phyloP scores from a whole-genome alignment of 1,140 invertebrate species.

The Chymomyza costata region DNA sequence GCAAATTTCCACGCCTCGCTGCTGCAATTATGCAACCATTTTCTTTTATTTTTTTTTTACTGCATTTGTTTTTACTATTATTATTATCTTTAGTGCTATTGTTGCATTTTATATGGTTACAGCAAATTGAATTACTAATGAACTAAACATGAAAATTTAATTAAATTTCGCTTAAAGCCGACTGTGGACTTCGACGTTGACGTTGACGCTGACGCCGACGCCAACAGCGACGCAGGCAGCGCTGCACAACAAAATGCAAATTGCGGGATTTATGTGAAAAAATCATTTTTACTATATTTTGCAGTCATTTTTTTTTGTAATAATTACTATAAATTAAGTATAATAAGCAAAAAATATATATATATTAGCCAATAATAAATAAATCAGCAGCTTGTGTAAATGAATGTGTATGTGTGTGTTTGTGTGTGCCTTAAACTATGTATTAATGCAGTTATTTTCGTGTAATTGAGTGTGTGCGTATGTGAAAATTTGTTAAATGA shows the following conservation, averaged over 20 bases:
- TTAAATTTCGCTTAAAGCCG: constrained; percentile 45
- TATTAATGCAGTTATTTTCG: too few species aligned
- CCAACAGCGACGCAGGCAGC: not conserved
- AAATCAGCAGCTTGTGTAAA: too few species aligned
- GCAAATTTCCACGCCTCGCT: constrained; percentile 34
- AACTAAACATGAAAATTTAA: constrained; percentile 48
- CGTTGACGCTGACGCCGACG: too few species aligned
- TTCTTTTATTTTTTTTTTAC: constrained; percentile 24
- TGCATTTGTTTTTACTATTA: constrained; percentile 13
- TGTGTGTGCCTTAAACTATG: too few species aligned
- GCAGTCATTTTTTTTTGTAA: not conserved
- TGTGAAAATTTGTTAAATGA: too few species aligned
- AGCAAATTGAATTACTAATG: constrained; percentile 55
- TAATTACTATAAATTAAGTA: constrained; percentile 13
- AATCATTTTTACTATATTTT: constrained; percentile 22
- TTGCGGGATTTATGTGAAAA: constrained; percentile 18
- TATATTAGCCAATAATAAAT: too few species aligned
- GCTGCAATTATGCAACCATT: constrained; percentile 45
- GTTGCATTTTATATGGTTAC: constrained; percentile 28
- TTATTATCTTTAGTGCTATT: constrained; percentile 2
- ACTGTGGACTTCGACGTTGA: too few species aligned
- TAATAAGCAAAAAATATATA: constrained; percentile 3
- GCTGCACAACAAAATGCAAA: constrained; percentile 28
- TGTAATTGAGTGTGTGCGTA: too few species aligned
- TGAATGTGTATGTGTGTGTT: too few species aligned